Conservation (phyloP, 2,113 vertebrate genomes). For the Pelobates fuscus region DNA sequence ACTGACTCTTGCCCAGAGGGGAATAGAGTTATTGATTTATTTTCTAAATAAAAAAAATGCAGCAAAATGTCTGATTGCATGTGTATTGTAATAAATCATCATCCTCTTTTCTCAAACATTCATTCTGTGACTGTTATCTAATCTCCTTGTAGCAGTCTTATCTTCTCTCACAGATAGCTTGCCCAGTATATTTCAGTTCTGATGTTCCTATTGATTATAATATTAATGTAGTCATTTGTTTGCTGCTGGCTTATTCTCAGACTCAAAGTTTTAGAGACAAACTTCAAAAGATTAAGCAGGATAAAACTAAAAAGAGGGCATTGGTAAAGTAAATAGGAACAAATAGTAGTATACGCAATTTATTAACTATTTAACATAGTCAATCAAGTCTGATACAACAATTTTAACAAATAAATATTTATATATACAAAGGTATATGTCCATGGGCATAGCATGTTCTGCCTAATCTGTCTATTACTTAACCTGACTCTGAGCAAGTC, state of each 20-base stretch:
- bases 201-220: background rate
- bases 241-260: background rate
- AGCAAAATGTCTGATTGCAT: background rate
- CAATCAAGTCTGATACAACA: too few species aligned
- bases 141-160: background rate
- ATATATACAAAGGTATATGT: too few species aligned
- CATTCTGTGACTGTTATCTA: background rate
- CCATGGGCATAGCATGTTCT: too few species aligned
- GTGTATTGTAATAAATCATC: conserved; percentile 1
- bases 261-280: background rate
- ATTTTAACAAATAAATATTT: too few species aligned
- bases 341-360: background rate
- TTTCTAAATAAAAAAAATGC: background rate
- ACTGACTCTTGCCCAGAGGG: background rate
- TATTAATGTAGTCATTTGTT: background rate
- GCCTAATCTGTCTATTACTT: too few species aligned
- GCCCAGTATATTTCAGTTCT: background rate
- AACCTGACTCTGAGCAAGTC: too few species aligned
- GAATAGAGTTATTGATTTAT: conserved; percentile 5
- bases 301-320: background rate
- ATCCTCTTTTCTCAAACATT: conserved; percentile 2
- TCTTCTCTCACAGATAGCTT: background rate
- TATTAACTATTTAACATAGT: background rate
- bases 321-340: background rate
- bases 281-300: background rate